Evolutionary conservation across 2,113 vertebrate genomes (phyloP), one percentile per base, ranked within the genome.

Genomic region (Zingel zingel): DNA sequence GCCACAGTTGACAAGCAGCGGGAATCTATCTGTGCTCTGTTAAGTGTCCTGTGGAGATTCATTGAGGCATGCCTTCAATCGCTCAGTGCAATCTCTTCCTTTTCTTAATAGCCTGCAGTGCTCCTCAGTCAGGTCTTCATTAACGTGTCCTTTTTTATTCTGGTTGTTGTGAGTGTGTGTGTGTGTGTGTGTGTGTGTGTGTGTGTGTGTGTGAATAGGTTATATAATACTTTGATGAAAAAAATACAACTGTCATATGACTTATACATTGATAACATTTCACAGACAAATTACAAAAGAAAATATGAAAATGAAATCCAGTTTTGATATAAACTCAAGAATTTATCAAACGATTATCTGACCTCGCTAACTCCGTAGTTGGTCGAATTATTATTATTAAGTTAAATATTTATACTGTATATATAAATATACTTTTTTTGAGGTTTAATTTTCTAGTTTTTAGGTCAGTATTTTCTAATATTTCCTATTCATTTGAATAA

Each of bases 31-130:
- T 16, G 9, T 39, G 74, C 68, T 86, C 77, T 45, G 70, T 76
- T 88, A 81, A 89, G 81, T 75, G 74, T 88, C 85, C 78, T 87
- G 74, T 50, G 72, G 80, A 89, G 79, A 88, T 90, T 90, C 89
- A 86, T 79, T 4, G 27, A 70, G 67, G 57, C 69, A n/a, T 69
- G 74, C 45, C 81, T 80, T 88, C 72, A 77, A 86, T 88, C 84
- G 78, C 79, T 90, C 83, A 45, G 66, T 21, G 57, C 61, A 83
- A 57, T 82, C 63, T 53, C 33, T 0, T 84, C 71, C 43, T 82
- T 59, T 63, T 65, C 63, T 59, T 82, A 79, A 85, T 74, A 74
- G 77, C 64, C 53, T 57, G 71, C 77, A 74, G 62, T 3, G 77
- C 76, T 81, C 23, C 64, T 86, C 74, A 18, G 79, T n/a, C 86